Evolutionary conservation across 2,113 vertebrate genomes (phyloP).

Genomic region (Pygoscelis adeliae): DNA sequence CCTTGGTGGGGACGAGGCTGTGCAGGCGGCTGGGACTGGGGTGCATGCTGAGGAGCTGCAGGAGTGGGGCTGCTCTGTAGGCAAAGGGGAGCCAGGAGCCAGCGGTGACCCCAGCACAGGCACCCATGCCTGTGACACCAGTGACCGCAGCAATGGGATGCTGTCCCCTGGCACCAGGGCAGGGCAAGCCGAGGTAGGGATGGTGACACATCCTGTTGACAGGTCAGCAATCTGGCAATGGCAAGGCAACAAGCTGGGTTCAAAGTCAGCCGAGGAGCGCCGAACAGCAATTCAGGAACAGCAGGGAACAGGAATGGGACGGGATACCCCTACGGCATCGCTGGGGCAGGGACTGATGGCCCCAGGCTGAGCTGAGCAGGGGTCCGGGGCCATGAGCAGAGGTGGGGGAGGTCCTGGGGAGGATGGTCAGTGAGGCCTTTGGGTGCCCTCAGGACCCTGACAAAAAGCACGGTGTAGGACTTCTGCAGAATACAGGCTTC

Average conservation of each 20-base stretch:
- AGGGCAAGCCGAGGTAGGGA: neutral
- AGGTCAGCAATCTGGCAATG: neutral
- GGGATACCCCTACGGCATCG: rapidly evolving
- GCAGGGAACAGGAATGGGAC: neutral
- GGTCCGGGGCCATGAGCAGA: neutral
- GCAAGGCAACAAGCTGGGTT: rapidly evolving
- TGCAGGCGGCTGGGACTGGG: neutral
- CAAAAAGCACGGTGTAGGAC: rapidly evolving
- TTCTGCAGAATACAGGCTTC: neutral
- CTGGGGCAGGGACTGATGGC: neutral
- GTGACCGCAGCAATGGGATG: rapidly evolving
- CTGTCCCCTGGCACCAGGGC: rapidly evolving
- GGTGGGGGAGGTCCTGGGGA: neutral
- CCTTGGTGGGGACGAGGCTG: neutral
- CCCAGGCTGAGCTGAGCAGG: neutral
- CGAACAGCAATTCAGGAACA: neutral
- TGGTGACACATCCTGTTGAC: neutral
- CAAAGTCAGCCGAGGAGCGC: neutral
- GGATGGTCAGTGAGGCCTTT: neutral
- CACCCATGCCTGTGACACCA: neutral
- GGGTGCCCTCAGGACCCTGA: neutral
- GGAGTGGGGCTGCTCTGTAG: neutral
- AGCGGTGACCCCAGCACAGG: rapidly evolving
- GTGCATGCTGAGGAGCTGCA: too few species aligned
- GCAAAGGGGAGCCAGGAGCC: neutral